Evolutionary conservation across 37 sponge, comb jelly and placozoan species (phyloP).

Genomic region (Tethya wilhelma): DNA sequence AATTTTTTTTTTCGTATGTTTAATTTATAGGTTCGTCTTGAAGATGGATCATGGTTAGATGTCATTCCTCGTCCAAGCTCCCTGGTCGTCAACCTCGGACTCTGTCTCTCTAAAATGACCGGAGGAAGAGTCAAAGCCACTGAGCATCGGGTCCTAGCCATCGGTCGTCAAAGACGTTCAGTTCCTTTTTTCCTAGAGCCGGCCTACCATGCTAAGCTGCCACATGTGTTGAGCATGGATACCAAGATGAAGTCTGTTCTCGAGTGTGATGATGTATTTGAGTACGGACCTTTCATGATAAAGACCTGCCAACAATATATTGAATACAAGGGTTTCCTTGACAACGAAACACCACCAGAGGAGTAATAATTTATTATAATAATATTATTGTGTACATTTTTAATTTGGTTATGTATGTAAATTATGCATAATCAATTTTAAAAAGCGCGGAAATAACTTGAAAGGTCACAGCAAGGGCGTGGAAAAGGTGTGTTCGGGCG

Average conservation of each 20-base stretch:
- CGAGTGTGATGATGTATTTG: neutral
- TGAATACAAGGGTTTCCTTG: slow-evolving; percentile 7
- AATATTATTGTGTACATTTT: no score
- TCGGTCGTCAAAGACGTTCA: slow-evolving; percentile 14
- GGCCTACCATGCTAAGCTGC: neutral
- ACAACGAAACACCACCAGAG: no score
- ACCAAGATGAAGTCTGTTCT: neutral
- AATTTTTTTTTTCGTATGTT: no score
- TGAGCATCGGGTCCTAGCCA: slow-evolving; percentile 19
- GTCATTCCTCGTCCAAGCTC: neutral
- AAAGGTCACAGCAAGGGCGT: no score
- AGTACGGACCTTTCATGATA: slow-evolving; percentile 11
- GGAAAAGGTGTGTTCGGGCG: no score
- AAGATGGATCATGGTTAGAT: slow-evolving; percentile 16
- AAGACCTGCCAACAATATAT: neutral
- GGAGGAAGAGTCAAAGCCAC: slow-evolving; percentile 19
- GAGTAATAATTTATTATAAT: no score
- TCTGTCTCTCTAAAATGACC: slow-evolving; percentile 1
- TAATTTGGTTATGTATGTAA: no score
- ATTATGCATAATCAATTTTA: no score
- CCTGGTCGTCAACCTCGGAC: slow-evolving; percentile 21
- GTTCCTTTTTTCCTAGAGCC: slow-evolving; percentile 35
- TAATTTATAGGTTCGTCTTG: slow-evolving; percentile 1
- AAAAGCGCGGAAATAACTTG: no score
- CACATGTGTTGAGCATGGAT: neutral